phyloP scores from a whole-genome alignment of 2,888 invertebrate genomes.

The Drepanosiphum platanoidis region DNA sequence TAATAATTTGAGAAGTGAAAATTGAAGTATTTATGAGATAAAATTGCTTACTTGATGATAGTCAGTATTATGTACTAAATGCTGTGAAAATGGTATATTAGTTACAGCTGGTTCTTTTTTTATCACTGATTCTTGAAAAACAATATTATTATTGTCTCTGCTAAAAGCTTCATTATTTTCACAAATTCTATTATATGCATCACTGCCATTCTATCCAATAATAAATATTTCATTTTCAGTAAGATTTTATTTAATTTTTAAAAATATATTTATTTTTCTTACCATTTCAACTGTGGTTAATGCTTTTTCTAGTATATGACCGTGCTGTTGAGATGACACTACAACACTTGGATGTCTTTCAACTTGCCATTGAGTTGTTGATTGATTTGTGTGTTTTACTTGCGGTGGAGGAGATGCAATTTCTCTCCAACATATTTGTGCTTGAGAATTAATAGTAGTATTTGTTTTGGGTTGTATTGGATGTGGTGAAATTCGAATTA shows the following conservation, averaged over 20 bases:
- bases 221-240: not conserved
- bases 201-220: constrained; percentile 32
- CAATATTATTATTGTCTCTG: constrained; percentile 50
- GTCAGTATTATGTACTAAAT: constrained; percentile 39
- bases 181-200: constrained; percentile 36
- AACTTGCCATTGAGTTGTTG: constrained; percentile 46
- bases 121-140: constrained; percentile 65
- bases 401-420: constrained; percentile 33
- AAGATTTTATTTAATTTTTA: not conserved
- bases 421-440: constrained; percentile 52
- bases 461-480: constrained; percentile 53
- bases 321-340: constrained; percentile 64
- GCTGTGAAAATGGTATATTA: constrained; percentile 43
- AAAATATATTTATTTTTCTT: not conserved
- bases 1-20: not conserved
- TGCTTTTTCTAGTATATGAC: constrained; percentile 63
- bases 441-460: constrained; percentile 30
- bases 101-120: constrained; percentile 63
- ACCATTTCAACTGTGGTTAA: constrained; percentile 60
- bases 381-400: constrained; percentile 15
- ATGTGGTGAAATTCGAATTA: constrained; percentile 82
- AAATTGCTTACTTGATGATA: constrained; percentile 49
- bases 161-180: constrained; percentile 43
- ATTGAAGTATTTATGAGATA: not conserved
- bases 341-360: constrained; percentile 58